phyloP scores from a whole-genome alignment of 1,140 invertebrate species.

The Aplysia californica region DNA sequence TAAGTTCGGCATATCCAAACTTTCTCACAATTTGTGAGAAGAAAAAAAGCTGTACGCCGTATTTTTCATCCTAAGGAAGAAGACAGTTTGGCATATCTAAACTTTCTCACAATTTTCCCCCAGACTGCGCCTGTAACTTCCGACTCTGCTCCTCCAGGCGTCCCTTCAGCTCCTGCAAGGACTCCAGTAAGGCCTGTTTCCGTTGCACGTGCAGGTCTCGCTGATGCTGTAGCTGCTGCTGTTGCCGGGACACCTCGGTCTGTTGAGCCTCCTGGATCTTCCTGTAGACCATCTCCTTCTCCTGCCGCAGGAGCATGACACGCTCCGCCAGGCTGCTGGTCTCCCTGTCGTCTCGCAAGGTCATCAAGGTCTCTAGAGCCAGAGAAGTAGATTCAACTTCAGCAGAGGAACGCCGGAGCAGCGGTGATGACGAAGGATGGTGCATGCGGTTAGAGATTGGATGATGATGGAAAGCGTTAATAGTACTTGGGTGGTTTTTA shows the following conservation, averaged over 20 bases:
- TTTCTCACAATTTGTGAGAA: no score
- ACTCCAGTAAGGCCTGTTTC: conserved; percentile 1
- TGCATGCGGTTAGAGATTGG: no score
- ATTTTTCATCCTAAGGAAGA: no score
- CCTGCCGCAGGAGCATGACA: background rate
- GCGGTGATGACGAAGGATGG: no score
- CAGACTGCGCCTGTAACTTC: no score
- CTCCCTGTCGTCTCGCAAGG: background rate
- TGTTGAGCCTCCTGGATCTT: background rate
- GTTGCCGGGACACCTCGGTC: background rate
- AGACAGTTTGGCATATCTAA: no score
- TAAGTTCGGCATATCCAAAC: no score
- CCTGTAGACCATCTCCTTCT: conserved; percentile 5
- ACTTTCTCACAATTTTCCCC: no score
- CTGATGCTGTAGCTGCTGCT: background rate
- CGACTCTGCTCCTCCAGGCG: background rate
- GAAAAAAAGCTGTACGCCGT: no score
- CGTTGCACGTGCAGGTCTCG: background rate
- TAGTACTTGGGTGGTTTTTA: background rate
- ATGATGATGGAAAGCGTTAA: background rate
- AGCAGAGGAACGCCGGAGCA: no score
- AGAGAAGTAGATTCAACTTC: background rate
- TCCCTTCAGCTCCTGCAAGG: background rate
- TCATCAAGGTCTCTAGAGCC: background rate
- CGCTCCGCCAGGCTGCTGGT: background rate